Conservation (phyloP, 2,888 invertebrate genomes). For the Acanthoscelides obtectus region DNA sequence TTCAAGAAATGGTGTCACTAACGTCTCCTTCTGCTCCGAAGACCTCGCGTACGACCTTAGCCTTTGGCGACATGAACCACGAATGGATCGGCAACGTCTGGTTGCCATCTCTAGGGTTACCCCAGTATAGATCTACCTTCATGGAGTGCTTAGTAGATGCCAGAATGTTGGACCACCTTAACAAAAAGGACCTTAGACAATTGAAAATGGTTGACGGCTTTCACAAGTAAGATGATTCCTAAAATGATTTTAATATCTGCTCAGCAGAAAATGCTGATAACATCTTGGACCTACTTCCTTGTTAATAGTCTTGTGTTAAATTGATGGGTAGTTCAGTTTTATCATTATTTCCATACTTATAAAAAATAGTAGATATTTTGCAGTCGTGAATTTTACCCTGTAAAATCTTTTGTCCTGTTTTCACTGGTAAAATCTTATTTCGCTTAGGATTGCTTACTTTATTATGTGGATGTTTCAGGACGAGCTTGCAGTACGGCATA, state of each 20-base stretch:
- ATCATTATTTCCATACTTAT: too few relatives aligned
- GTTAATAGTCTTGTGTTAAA: too few relatives aligned
- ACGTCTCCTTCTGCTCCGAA: conserved; percentile 98
- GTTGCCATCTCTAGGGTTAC: conserved; percentile 91
- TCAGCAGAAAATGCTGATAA: too few relatives aligned
- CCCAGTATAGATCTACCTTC: conserved; percentile 96
- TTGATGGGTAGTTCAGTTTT: too few relatives aligned
- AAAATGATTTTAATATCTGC: neutral
- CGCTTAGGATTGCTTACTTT: too few relatives aligned
- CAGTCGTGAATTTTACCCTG: too few relatives aligned
- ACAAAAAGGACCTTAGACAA: conserved; percentile 95
- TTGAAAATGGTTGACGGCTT: conserved; percentile 99
- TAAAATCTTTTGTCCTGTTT: too few relatives aligned
- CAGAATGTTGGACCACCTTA: conserved; percentile 97
- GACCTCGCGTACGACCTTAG: conserved; percentile 89
- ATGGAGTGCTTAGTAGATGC: conserved; percentile 99
- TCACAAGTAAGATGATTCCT: conserved; percentile 66
- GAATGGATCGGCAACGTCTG: conserved; percentile 99
- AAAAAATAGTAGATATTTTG: too few relatives aligned
- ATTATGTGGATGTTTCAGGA: conserved; percentile 72
- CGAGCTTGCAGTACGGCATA: conserved; percentile 97
- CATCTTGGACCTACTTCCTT: too few relatives aligned
- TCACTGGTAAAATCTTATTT: too few relatives aligned
- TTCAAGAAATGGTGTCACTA: conserved; percentile 97
- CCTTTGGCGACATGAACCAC: conserved; percentile 99